A percentile compares a stretch with the other conserved stretches of the same genome.
Conservation (phyloP, 2,113 vertebrate species). For the Mobula birostris region DNA sequence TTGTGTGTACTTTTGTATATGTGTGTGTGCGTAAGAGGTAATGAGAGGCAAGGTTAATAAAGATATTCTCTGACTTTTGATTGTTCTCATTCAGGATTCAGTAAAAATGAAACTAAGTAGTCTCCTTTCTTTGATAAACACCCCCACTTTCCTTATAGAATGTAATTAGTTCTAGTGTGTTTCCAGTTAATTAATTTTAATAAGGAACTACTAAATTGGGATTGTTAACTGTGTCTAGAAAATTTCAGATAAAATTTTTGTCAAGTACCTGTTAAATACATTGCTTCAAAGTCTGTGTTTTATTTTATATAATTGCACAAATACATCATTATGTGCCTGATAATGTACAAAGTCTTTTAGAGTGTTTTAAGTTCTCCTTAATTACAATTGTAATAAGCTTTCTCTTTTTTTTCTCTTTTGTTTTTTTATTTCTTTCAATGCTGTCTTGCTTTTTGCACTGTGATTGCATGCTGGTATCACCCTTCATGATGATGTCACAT, state of each 20-base stretch:
- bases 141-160: no score
- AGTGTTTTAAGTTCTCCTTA: constrained; percentile 66
- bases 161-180: not conserved
- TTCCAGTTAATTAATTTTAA: constrained; percentile 18
- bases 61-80: not conserved
- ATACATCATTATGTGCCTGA: constrained; percentile 59
- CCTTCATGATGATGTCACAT: constrained; percentile 77
- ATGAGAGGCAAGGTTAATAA: not conserved
- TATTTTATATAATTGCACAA: constrained; percentile 42
- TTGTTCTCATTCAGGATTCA: not conserved
- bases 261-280: constrained; percentile 30
- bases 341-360: constrained; percentile 64
- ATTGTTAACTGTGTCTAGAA: not conserved
- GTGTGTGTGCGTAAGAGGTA: no score
- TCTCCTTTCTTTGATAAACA: not conserved
- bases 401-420: constrained; percentile 64
- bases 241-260: not conserved
- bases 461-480: constrained; percentile 70
- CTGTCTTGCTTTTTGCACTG: constrained; percentile 68
- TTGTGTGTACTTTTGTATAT: not conserved
- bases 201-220: not conserved
- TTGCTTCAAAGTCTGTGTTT: constrained; percentile 38
- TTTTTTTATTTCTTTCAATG: constrained; percentile 54
- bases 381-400: constrained; percentile 79
- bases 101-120: not conserved